Percentiles rank a stretch among this genome's conserved stretches.
Conservation (phyloP, 2,113 vertebrate genomes). For the Aspiorhynchus laticeps region DNA sequence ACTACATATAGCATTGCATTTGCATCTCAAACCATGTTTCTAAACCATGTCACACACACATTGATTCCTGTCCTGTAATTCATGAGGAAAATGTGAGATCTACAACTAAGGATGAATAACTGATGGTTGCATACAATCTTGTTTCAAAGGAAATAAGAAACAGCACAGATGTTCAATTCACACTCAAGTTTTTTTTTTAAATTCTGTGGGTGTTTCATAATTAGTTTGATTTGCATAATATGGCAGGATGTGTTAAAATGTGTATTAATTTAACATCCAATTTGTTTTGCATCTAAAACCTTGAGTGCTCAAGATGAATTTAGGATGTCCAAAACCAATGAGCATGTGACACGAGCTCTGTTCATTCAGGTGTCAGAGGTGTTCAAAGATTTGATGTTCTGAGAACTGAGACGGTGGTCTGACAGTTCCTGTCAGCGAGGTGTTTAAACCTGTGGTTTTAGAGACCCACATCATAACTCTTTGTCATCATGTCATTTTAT, state of each 20-base stretch:
- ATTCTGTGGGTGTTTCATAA: not conserved
- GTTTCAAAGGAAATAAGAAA: not conserved
- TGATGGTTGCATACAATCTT: not conserved
- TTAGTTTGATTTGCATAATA: conserved; percentile 18
- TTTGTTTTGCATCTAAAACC: conserved; percentile 16
- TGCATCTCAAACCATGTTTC: not conserved
- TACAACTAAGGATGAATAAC: not conserved
- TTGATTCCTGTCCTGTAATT: not conserved
- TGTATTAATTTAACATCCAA: conserved; percentile 4
- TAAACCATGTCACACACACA: not conserved
- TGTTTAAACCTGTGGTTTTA: conserved; percentile 22
- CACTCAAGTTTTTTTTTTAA: not conserved
- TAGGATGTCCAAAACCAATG: not conserved
- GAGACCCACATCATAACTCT: conserved; percentile 30
- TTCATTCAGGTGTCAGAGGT: conserved; percentile 1
- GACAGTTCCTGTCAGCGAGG: conserved; percentile 50
- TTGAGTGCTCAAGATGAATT: not conserved
- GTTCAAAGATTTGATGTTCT: not conserved
- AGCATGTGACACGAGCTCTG: not conserved
- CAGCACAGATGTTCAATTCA: conserved; percentile 5
- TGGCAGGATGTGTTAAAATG: not conserved
- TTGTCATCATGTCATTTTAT: conserved; percentile 35
- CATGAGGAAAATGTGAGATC: not conserved
- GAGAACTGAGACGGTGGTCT: not conserved
- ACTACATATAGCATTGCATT: not conserved